phyloP scores from a whole-genome alignment of 1,140 invertebrate genomes.

The Eufriesea mexicana region DNA sequence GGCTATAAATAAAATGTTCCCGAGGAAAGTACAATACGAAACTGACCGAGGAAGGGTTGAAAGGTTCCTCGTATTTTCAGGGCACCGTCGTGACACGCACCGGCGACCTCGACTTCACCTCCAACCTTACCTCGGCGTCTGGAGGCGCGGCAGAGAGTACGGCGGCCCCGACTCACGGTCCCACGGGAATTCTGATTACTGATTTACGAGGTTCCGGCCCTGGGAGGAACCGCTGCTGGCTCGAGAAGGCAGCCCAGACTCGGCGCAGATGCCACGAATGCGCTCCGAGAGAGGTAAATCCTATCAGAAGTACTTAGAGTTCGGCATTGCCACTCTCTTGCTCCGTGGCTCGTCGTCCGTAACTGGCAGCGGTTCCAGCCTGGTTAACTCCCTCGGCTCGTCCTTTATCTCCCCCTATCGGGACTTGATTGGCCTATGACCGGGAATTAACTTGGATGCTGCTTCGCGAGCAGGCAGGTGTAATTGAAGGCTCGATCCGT shows the following conservation, averaged over 20 bases:
- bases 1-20: neutral
- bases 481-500: constrained; percentile 4
- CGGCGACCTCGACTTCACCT: neutral
- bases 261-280: constrained; percentile 64
- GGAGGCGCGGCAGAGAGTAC: constrained; percentile 21
- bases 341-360: constrained; percentile 55
- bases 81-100: constrained; percentile 16
- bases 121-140: constrained; percentile 9
- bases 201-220: constrained; percentile 77
- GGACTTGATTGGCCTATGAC: constrained; percentile 55
- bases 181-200: constrained; percentile 77
- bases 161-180: constrained; percentile 29
- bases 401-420: constrained; percentile 50
- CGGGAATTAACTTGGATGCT: constrained; percentile 49
- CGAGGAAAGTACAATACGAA: neutral
- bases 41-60: constrained; percentile 1
- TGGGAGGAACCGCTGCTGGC: constrained; percentile 65
- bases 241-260: constrained; percentile 58
- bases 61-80: constrained; percentile 38
- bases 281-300: constrained; percentile 71
- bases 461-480: neutral
- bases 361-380: constrained; percentile 64
- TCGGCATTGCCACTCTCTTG: constrained; percentile 71
- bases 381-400: constrained; percentile 61
- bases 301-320: constrained; percentile 80